Evolutionary conservation across 2,888 invertebrate species (phyloP).

Genomic region (Hedya salicella): DNA sequence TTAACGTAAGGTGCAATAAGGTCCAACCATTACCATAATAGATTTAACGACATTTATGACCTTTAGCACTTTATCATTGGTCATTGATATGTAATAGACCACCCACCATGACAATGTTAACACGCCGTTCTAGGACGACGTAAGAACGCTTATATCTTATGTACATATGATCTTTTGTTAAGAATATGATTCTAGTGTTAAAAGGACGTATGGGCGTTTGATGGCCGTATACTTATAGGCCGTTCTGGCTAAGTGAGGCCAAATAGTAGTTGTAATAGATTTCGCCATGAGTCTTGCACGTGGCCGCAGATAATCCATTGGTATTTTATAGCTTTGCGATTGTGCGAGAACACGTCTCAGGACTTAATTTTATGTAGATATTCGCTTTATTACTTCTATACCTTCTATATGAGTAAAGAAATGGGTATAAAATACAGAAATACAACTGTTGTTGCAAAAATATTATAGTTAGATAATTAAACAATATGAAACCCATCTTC

Average conservation of each 20-base stretch:
- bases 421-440: too few relatives aligned
- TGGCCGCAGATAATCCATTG: slow-evolving; percentile 1
- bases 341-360: background rate
- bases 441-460: too few relatives aligned
- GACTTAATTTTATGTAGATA: slow-evolving; percentile 3
- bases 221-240: background rate
- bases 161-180: background rate
- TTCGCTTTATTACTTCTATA: slow-evolving; percentile 29
- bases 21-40: slow-evolving; percentile 8
- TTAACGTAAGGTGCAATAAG: background rate
- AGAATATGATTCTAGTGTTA: background rate
- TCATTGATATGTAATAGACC: slow-evolving; percentile 15
- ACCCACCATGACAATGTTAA: slow-evolving; percentile 3
- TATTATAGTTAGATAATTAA: too few relatives aligned
- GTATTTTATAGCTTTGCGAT: slow-evolving; percentile 1
- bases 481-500: too few relatives aligned
- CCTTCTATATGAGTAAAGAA: too few relatives aligned
- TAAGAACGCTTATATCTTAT: background rate
- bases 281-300: slow-evolving; percentile 12
- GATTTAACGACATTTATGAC: slow-evolving; percentile 14
- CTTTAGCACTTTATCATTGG: slow-evolving; percentile 11
- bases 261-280: slow-evolving; percentile 13
- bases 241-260: background rate
- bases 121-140: background rate
- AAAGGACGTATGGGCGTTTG: background rate